Conservation (phyloP, 2,797 vertebrate species). For the Momotus momota region DNA sequence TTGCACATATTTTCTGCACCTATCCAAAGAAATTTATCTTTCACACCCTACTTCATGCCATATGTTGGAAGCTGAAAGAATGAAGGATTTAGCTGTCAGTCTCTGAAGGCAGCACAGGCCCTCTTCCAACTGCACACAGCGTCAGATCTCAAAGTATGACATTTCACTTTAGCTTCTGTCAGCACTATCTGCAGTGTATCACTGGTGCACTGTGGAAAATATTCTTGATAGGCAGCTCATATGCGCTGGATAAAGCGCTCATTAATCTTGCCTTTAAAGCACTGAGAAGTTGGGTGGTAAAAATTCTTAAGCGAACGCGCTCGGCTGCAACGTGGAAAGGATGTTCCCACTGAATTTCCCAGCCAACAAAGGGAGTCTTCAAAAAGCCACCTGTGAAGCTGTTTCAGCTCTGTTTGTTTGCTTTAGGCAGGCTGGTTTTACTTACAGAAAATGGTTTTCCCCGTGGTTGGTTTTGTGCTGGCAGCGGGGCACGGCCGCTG, state of each 20-base stretch:
- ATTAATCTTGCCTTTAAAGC: slow-evolving; percentile 63
- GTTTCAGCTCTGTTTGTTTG: background rate
- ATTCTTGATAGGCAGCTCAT: slow-evolving; percentile 66
- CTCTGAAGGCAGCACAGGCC: slow-evolving; percentile 72
- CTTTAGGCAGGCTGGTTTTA: fast-evolving
- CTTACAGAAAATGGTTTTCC: background rate
- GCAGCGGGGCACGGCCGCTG: background rate
- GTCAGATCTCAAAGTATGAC: slow-evolving; percentile 70
- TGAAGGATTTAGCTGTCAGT: slow-evolving; percentile 79
- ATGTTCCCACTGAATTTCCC: background rate
- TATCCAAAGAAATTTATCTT: slow-evolving; percentile 79
- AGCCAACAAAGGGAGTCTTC: background rate
- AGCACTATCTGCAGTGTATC: slow-evolving; percentile 63
- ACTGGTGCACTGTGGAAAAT: slow-evolving; percentile 37
- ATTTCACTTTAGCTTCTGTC: slow-evolving; percentile 79
- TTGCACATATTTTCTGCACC: slow-evolving; percentile 72
- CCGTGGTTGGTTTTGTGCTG: fast-evolving
- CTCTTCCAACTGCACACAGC: slow-evolving; percentile 61
- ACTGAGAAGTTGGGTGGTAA: slow-evolving; percentile 30
- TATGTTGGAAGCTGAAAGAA: slow-evolving; percentile 76
- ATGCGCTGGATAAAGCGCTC: slow-evolving; percentile 45
- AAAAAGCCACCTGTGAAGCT: background rate
- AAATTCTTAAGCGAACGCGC: background rate
- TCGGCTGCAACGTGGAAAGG: background rate
- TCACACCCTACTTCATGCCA: slow-evolving; percentile 79